Evolutionary conservation across 2,888 invertebrate genomes (phyloP).

Genomic region (Theretra japonica): DNA sequence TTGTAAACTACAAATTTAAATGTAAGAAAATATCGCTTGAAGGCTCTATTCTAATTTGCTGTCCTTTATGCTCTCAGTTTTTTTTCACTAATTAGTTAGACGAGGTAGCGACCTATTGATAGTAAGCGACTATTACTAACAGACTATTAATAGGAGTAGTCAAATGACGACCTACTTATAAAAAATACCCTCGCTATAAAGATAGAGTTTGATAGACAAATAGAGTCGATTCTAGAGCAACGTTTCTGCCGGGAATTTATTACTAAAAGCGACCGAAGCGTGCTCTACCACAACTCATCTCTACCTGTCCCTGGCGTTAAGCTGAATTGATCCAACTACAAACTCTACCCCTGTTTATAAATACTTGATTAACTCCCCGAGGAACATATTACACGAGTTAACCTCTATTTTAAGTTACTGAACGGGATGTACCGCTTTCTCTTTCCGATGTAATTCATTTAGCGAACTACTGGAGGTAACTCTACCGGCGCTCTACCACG

Average conservation of each 20-base stretch:
- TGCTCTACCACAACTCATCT: neutral
- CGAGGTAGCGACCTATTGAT: no score
- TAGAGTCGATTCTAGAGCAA: neutral
- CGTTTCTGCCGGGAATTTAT: no score
- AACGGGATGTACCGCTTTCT: neutral
- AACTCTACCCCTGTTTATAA: conserved; percentile 11
- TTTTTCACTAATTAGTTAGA: no score
- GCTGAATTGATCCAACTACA: conserved; percentile 2
- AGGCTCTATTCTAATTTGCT: no score
- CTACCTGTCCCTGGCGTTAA: neutral
- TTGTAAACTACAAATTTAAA: no score
- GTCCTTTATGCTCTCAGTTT: no score
- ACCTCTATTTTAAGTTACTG: conserved; percentile 17
- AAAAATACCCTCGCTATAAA: no score
- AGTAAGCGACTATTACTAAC: no score
- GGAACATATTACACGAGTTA: conserved; percentile 6
- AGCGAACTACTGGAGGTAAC: neutral
- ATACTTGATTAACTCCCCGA: conserved; percentile 22
- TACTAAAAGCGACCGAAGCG: no score
- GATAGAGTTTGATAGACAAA: neutral
- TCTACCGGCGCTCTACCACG: neutral
- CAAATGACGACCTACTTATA: no score
- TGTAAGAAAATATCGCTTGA: no score
- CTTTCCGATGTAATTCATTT: conserved; percentile 8
- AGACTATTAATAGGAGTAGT: no score